These are phyloP conservation scores for Drosophila sechellia DNA, from an alignment of 1,140 invertebrate genomes.

Conservation along the genomic window DNA sequence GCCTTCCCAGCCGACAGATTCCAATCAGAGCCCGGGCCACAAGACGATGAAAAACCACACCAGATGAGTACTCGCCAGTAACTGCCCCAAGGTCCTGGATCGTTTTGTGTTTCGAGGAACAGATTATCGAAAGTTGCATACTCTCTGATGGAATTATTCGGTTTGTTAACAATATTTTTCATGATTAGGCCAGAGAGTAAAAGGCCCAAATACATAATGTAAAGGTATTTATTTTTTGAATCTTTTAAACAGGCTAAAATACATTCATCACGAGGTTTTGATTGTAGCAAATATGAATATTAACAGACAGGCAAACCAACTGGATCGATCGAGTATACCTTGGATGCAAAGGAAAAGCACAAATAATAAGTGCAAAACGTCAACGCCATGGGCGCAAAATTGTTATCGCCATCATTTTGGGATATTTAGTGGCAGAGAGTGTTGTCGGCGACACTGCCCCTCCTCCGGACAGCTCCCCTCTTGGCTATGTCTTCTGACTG, in stretches of 20 bases:
- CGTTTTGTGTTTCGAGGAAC: constrained; percentile 9
- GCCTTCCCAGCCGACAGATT: constrained; percentile 25
- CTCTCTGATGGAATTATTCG: neutral
- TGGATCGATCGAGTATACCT: constrained; percentile 5
- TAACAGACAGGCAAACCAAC: neutral
- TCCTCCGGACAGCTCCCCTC: neutral
- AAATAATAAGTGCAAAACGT: constrained; percentile 77
- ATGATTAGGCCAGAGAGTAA: neutral
- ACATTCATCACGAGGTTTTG: no score
- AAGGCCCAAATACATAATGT: neutral
- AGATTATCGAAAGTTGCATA: neutral
- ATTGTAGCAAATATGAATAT: no score
- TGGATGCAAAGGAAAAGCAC: constrained; percentile 1
- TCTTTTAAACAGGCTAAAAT: no score
- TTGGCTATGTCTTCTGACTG: constrained; percentile 16
- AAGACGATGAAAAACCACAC: constrained; percentile 32
- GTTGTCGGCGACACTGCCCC: constrained; percentile 47
- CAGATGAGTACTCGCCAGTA: constrained; percentile 46
- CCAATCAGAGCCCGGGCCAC: constrained; percentile 33
- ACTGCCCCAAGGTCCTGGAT: constrained; percentile 46
- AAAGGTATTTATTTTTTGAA: neutral
- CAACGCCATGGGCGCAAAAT: constrained; percentile 79
- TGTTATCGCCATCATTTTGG: constrained; percentile 77
- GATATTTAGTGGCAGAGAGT: constrained; percentile 57
- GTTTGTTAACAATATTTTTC: no score